These are phyloP conservation scores for Apamea anceps DNA, from an alignment of 2,888 invertebrate species.

Conservation along the genomic window DNA sequence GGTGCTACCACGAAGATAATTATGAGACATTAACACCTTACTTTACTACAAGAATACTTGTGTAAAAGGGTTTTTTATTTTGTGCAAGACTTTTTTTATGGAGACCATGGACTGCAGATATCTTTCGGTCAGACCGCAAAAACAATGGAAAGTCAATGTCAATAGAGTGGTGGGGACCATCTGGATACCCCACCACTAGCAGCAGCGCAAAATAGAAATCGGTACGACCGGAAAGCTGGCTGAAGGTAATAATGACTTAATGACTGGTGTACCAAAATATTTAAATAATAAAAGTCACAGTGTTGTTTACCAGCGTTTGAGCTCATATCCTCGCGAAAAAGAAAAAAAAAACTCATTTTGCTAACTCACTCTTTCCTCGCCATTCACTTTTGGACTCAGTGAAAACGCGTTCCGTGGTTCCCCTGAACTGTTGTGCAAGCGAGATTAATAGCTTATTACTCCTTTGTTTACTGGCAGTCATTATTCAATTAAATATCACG, in stretches of 20 bases:
- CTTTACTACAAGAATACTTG: neutral
- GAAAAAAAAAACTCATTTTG: neutral
- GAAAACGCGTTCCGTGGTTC: constrained; percentile 41
- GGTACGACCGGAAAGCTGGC: neutral
- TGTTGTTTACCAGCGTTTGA: neutral
- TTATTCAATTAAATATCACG: constrained; percentile 80
- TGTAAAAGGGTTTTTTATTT: neutral
- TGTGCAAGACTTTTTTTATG: neutral
- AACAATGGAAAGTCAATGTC: neutral
- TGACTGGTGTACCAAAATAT: neutral
- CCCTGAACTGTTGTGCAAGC: constrained; percentile 39
- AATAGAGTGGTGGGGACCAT: neutral
- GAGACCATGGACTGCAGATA: neutral
- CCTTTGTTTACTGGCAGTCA: constrained; percentile 78
- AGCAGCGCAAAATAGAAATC: neutral
- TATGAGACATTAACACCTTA: constrained; percentile 7
- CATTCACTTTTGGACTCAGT: neutral
- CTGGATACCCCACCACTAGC: neutral
- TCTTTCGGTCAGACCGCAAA: too few relatives aligned
- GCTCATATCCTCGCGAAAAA: neutral
- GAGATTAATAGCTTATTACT: constrained; percentile 79
- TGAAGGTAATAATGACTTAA: too few relatives aligned
- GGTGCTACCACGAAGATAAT: constrained; percentile 45
- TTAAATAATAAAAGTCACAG: neutral
- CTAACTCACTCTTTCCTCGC: neutral